Evolutionary conservation across 2,797 vertebrate species (phyloP).

Genomic region (Tympanoctomys barrerae): DNA sequence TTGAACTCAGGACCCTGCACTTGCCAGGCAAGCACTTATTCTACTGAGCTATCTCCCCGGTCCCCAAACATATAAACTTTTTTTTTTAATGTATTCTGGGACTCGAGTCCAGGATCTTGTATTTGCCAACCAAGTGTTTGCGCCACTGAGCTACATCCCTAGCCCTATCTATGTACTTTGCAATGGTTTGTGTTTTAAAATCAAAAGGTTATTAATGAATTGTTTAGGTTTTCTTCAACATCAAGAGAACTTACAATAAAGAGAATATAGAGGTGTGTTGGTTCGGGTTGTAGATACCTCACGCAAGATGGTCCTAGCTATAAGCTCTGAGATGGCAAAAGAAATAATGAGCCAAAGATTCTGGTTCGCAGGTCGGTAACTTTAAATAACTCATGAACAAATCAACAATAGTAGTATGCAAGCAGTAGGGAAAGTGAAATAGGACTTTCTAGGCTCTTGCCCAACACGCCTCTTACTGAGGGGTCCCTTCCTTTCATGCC

Average conservation of each 20-base stretch:
- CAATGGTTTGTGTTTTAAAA: constrained; percentile 33
- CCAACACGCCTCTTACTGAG: neutral
- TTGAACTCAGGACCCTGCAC: too few species aligned
- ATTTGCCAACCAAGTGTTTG: too few species aligned
- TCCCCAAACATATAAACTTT: too few species aligned
- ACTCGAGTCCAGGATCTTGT: too few species aligned
- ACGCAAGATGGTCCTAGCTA: neutral
- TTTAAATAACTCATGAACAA: neutral
- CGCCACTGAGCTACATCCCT: too few species aligned
- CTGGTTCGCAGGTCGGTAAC: too few species aligned
- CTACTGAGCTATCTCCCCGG: too few species aligned
- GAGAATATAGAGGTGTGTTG: neutral
- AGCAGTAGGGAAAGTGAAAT: neutral
- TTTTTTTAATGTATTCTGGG: too few species aligned
- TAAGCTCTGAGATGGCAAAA: neutral
- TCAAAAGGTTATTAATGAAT: neutral
- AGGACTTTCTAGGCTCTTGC: neutral
- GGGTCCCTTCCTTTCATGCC: neutral
- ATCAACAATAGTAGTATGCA: neutral
- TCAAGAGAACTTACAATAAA: neutral
- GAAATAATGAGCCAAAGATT: neutral
- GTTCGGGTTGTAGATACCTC: neutral
- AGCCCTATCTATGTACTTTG: neutral
- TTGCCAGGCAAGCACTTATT: too few species aligned
- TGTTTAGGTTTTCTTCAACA: neutral